Percentiles rank a stretch among this genome's conserved stretches.
Evolutionary conservation across 2,797 vertebrate genomes (phyloP).

Genomic region (Xenops minutus): DNA sequence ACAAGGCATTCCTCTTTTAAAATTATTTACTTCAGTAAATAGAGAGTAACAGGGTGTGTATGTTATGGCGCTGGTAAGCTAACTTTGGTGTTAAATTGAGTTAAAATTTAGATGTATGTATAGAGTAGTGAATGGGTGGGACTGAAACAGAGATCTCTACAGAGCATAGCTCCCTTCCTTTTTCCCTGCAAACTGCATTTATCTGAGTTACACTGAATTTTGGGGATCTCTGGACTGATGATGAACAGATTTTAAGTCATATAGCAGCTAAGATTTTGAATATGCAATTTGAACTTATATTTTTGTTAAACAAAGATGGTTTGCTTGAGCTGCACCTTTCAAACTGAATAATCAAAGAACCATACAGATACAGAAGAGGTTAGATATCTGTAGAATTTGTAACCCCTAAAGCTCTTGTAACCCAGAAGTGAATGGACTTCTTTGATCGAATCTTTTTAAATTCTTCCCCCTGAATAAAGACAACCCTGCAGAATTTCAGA

Average conservation of each 20-base stretch:
- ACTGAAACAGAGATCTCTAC: not conserved
- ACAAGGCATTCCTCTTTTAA: not conserved
- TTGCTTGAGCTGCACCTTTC: not conserved
- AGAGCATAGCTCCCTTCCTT: not conserved
- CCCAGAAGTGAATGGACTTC: not conserved
- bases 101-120: not conserved
- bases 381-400: not conserved
- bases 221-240: not conserved
- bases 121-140: not conserved
- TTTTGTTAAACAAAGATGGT: not conserved
- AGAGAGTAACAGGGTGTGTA: not conserved
- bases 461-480: not conserved
- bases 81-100: not conserved
- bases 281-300: too few species aligned
- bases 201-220: not conserved
- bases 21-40: not conserved
- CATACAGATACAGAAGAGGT: not conserved
- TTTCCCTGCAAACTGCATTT: not conserved
- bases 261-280: not conserved
- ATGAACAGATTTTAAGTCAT: not conserved
- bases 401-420: not conserved
- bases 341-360: not conserved
- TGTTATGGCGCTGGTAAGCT: not conserved
- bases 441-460: not conserved
- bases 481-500: not conserved